Evolutionary conservation across 2,888 invertebrate genomes (phyloP).

Genomic region (Bursaphelenchus okinawaensis): DNA sequence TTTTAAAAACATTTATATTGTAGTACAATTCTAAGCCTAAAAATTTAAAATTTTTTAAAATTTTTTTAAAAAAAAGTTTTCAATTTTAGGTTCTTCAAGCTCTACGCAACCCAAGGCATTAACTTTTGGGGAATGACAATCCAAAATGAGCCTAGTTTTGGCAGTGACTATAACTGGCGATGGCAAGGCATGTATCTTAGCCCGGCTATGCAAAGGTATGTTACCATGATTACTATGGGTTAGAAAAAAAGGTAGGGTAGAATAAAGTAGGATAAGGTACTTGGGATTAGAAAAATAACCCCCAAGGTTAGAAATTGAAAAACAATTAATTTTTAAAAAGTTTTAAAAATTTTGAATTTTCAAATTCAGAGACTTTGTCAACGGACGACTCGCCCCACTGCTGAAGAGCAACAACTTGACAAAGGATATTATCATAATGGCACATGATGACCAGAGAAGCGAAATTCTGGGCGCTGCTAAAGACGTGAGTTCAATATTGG

Average conservation of each 20-base stretch:
- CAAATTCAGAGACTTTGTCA: slow-evolving; percentile 18
- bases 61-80: too few relatives aligned
- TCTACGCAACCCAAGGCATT: slow-evolving; percentile 67
- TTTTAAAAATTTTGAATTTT: not conserved
- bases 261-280: too few relatives aligned
- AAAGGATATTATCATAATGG: slow-evolving; percentile 25
- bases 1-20: not conserved
- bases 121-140: slow-evolving; percentile 74
- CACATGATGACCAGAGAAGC: slow-evolving; percentile 9
- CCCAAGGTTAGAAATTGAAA: slow-evolving; percentile 16
- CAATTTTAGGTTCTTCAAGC: slow-evolving; percentile 69
- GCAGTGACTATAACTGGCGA: slow-evolving; percentile 57
- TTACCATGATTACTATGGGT: too few relatives aligned
- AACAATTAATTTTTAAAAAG: slow-evolving; percentile 4
- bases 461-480: not conserved
- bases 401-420: slow-evolving; percentile 16
- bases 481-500: not conserved
- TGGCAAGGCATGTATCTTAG: slow-evolving; percentile 72
- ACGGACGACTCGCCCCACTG: slow-evolving; percentile 17
- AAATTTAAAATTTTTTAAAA: too few relatives aligned
- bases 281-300: too few relatives aligned
- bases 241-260: too few relatives aligned
- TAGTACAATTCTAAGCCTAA: too few relatives aligned
- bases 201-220: slow-evolving; percentile 31
- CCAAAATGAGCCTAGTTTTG: slow-evolving; percentile 68